Evolutionary conservation across 2,113 vertebrate species (phyloP).

Genomic region (Neolamprologus brichardi): DNA sequence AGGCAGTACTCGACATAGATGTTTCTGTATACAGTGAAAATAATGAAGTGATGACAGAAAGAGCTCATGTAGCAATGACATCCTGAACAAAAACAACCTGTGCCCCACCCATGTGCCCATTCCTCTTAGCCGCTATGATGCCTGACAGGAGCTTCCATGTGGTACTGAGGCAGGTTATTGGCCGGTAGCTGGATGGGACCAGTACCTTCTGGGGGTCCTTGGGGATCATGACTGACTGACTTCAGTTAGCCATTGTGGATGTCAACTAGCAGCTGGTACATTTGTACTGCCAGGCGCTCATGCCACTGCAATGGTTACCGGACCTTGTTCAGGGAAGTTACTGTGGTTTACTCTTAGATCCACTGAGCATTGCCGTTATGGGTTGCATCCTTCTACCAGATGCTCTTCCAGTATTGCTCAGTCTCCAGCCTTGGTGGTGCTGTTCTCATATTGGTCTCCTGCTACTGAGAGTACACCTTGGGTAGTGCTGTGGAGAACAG

Average conservation of each 20-base stretch:
- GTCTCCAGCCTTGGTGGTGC: not conserved
- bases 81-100: not conserved
- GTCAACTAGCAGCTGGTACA: not conserved
- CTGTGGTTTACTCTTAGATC: not conserved
- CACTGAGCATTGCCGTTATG: rapidly evolving
- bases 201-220: not conserved
- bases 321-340: not conserved
- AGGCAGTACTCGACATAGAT: not conserved
- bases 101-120: not conserved
- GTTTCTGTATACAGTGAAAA: not conserved
- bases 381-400: not conserved
- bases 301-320: not conserved
- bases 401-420: not conserved
- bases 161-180: not conserved
- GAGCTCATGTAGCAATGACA: not conserved
- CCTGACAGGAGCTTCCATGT: not conserved
- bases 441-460: not conserved
- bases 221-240: not conserved
- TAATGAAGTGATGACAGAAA: not conserved
- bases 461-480: not conserved
- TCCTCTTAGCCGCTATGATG: not conserved
- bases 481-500: not conserved
- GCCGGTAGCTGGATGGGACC: not conserved
- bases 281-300: not conserved
- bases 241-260: not conserved